Evolutionary conservation across 2,797 vertebrate species (phyloP).

Genomic region (Sebastolobus alascanus): DNA sequence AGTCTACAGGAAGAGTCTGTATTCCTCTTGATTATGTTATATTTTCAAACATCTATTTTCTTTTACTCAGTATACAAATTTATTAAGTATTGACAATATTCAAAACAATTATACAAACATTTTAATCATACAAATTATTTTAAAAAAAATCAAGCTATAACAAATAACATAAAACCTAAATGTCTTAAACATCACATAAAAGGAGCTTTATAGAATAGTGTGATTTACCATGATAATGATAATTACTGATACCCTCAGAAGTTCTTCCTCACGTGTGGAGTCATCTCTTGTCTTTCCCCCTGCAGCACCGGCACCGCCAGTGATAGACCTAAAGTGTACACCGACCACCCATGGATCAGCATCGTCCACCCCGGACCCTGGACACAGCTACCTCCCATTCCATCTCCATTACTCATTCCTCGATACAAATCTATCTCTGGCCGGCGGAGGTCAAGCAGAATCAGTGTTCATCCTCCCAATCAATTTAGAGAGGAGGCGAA

Average conservation of each 20-base stretch:
- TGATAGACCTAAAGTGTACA: slow-evolving; percentile 26
- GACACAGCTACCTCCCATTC: slow-evolving; percentile 85
- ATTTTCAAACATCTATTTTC: not conserved
- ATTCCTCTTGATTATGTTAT: not conserved
- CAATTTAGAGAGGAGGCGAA: slow-evolving; percentile 66
- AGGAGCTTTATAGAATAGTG: not conserved
- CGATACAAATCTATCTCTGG: slow-evolving; percentile 56
- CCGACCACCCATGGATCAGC: slow-evolving; percentile 87
- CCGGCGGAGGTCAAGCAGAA: slow-evolving; percentile 9
- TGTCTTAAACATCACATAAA: not conserved
- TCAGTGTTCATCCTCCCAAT: slow-evolving; percentile 52
- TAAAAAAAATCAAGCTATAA: not conserved
- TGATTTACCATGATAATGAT: not conserved
- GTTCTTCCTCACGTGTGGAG: not conserved
- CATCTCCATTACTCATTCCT: slow-evolving; percentile 40
- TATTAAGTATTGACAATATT: not conserved
- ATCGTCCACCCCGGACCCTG: slow-evolving; percentile 90
- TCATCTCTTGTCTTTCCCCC: not conserved
- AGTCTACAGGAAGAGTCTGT: slow-evolving; percentile 30
- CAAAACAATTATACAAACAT: not conserved
- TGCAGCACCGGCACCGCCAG: slow-evolving; percentile 11
- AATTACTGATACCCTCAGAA: not conserved
- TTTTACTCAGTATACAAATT: not conserved
- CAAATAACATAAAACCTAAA: not conserved
- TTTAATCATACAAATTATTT: not conserved